These are phyloP conservation scores for Rhegmatorhina hoffmannsi DNA, from an alignment of 2,113 vertebrate species.

Conservation along the genomic window DNA sequence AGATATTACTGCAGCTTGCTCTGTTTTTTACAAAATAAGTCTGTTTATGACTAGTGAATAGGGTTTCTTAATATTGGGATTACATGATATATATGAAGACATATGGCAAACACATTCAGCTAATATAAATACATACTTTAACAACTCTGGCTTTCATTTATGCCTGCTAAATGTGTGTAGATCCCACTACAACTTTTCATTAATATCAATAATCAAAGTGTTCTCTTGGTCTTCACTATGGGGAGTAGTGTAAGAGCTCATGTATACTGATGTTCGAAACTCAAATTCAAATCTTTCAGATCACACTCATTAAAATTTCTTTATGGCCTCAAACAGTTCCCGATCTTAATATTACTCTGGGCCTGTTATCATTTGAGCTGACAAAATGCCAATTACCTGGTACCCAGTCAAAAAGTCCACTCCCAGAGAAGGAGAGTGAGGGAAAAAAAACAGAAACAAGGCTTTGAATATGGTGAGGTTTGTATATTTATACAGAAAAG, in stretches of 20 bases:
- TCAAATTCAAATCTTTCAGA: background rate
- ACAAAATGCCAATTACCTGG: too few species aligned
- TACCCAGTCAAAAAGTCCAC: too few species aligned
- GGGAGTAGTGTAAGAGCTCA: background rate
- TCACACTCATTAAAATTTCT: background rate
- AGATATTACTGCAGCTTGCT: background rate
- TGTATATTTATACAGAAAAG: too few species aligned
- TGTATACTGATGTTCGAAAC: background rate
- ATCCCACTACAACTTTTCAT: background rate
- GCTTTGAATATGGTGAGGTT: too few species aligned
- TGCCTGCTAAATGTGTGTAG: background rate
- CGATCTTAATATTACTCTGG: background rate
- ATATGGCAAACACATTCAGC: background rate
- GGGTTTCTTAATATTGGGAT: background rate
- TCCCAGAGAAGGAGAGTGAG: too few species aligned
- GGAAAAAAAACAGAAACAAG: too few species aligned
- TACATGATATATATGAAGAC: background rate
- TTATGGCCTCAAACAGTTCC: background rate
- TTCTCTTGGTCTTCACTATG: background rate
- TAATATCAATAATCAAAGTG: background rate
- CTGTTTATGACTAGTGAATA: background rate
- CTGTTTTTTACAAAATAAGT: background rate
- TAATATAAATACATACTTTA: background rate
- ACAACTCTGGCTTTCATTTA: background rate
- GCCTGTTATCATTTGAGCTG: too few species aligned